A percentile compares a stretch with the other conserved stretches of the same genome.
Conservation (phyloP, 1,140 invertebrate species). For the Charaxes varanes region DNA sequence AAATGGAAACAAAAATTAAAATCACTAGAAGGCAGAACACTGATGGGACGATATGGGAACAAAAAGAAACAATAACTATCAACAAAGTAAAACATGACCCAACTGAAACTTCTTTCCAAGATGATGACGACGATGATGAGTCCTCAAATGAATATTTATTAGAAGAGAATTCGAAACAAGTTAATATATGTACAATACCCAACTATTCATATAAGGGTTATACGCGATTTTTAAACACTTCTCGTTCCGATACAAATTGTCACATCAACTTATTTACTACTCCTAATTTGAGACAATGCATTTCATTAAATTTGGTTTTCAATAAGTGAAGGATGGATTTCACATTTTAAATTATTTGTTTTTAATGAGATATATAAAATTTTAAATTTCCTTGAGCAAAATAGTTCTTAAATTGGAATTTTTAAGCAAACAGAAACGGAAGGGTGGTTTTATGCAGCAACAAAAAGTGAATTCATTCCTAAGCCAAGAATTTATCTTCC, state of each 20-base stretch:
- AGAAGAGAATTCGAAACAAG: conserved; percentile 19
- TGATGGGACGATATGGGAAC: conserved; percentile 36
- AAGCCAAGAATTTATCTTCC: conserved; percentile 29
- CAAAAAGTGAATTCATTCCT: conserved; percentile 5
- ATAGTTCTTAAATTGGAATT: not conserved
- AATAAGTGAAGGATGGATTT: too few relatives aligned
- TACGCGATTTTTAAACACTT: conserved; percentile 3
- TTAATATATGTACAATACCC: conserved; percentile 16
- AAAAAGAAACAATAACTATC: conserved; percentile 30
- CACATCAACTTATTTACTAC: conserved; percentile 3
- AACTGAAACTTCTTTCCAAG: conserved; percentile 14
- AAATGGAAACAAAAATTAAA: conserved; percentile 28
- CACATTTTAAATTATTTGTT: too few relatives aligned
- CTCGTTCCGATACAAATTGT: conserved; percentile 15
- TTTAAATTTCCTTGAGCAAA: not conserved
- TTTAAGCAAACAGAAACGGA: conserved; percentile 11
- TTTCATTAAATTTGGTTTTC: conserved; percentile 19
- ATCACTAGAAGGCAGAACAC: conserved; percentile 27
- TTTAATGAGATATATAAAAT: not conserved
- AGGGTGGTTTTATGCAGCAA: conserved; percentile 28
- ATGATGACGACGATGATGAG: conserved; percentile 20
- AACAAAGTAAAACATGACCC: conserved; percentile 29
- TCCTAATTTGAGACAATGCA: conserved; percentile 14
- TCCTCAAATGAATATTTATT: conserved; percentile 14
- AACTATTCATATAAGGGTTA: conserved; percentile 18